Evolutionary conservation across 2,888 invertebrate species (phyloP).

Genomic region (Elegia similella): DNA sequence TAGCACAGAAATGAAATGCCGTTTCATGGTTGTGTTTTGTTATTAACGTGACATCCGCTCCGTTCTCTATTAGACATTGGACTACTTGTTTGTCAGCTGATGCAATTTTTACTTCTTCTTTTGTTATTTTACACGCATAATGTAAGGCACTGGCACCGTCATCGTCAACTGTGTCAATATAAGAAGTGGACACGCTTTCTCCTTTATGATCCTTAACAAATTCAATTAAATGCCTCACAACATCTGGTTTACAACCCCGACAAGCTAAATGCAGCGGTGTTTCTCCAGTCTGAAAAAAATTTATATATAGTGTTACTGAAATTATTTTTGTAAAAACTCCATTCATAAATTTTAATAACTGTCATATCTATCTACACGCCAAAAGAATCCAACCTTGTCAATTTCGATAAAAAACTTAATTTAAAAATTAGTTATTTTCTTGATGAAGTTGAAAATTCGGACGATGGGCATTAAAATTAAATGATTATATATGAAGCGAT

Average conservation of each 20-base stretch:
- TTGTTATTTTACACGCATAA: conserved; percentile 94
- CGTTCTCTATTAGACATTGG: conserved; percentile 92
- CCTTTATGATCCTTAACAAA: conserved; percentile 90
- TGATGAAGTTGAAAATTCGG: too few species aligned
- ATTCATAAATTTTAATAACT: too few species aligned
- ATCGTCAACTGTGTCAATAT: conserved; percentile 93
- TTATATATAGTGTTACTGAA: neutral
- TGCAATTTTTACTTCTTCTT: conserved; percentile 88
- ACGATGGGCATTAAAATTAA: too few species aligned
- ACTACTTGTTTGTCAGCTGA: conserved; percentile 93
- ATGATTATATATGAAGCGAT: too few species aligned
- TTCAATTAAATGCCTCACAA: conserved; percentile 92
- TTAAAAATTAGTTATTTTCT: too few species aligned
- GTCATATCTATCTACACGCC: too few species aligned
- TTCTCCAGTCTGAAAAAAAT: conserved; percentile 89
- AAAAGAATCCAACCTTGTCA: too few species aligned
- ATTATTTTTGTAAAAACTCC: too few species aligned
- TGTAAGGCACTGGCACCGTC: conserved; percentile 97
- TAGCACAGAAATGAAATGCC: conserved; percentile 96
- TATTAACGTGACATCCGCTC: conserved; percentile 92
- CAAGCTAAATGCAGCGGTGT: conserved; percentile 98
- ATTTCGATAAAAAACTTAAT: too few species aligned
- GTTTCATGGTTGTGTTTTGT: conserved; percentile 95
- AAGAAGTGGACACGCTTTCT: conserved; percentile 89
- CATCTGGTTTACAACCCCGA: conserved; percentile 90